Evolutionary conservation across 92 coral and sea anemone genomes (phyloP), one percentile per base, ranked within the genome.

Genomic region (Porites lobata): DNA sequence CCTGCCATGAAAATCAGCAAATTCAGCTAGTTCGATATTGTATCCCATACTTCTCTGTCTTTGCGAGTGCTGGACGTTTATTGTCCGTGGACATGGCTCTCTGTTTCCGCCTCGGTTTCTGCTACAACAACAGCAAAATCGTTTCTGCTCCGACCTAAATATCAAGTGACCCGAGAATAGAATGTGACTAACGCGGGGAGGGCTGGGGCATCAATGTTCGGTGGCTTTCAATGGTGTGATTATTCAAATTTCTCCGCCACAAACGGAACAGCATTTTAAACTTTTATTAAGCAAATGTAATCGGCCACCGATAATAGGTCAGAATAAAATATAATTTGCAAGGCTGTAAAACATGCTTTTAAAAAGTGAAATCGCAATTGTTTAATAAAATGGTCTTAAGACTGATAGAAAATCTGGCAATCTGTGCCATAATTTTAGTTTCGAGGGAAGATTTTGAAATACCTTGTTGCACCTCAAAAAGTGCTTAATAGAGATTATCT

Each of bases 1-100:
- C 22, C 57, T 7, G 81, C 9, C 70, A 50, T 47, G 72, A 22
- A 50, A 82, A 70, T 9, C 64, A 7, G 78, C 78, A 22, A 50
- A 82, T 58, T 15, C 64, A 7, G 78, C 78, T 75, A 18, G 32
- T 51, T 62, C 65, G 65, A 62, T 4, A 38, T 14, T 78, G 11
- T 2, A 57, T 10, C 4, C 19, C 86, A 59, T 84, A 84, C 87
- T 84, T 84, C 87, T 84, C 87, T 84, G 87, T 63, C 52, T 73
- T 84, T 53, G 22, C 65, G 6, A 84, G 87, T 20, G 79, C 8
- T 19, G 87, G 87, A 8, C 87, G 63, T 62, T 84, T 84, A 50
- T 74, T 74, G 2, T 84, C 87, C 29, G 87, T 8, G 47, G 87
- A 72, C 87, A 84, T 84, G 51, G 29, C 66, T 19, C 21, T 11